Percentiles rank a stretch among this genome's conserved stretches.
Conservation (phyloP, 2,888 invertebrate species). For the Oxyscelio sp. region DNA sequence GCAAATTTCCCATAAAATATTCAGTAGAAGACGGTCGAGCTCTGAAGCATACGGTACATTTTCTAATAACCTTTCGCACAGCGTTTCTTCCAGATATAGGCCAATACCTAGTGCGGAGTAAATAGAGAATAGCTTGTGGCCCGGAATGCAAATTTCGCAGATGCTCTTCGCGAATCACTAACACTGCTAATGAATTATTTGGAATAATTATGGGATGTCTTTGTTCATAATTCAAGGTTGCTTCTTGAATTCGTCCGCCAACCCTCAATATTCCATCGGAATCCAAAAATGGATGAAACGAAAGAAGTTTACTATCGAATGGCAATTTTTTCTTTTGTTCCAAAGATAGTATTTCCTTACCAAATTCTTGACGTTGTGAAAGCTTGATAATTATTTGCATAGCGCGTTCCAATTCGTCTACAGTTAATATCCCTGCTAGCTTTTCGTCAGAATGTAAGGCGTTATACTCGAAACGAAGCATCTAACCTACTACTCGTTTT, state of each 20-base stretch:
- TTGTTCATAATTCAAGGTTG: not conserved
- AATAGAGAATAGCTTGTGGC: not conserved
- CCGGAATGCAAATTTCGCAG: not conserved
- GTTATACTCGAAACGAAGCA: not conserved
- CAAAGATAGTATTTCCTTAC: not conserved
- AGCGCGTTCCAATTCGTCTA: not conserved
- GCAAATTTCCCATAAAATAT: slow-evolving; percentile 8
- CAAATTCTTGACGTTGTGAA: too few relatives aligned
- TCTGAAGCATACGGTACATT: slow-evolving; percentile 8
- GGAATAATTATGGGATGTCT: not conserved
- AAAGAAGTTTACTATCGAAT: not conserved
- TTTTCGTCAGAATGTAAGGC: not conserved
- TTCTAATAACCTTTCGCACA: not conserved
- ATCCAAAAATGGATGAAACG: not conserved
- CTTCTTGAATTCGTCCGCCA: not conserved
- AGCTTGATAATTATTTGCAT: too few relatives aligned
- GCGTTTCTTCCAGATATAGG: not conserved
- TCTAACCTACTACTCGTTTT: not conserved
- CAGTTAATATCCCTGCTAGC: not conserved
- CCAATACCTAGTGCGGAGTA: not conserved
- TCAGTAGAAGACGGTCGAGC: not conserved
- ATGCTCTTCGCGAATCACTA: not conserved
- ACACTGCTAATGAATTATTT: not conserved
- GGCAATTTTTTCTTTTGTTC: not conserved
- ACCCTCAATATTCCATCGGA: not conserved